Conservation (phyloP, 2,888 invertebrate species). For the Plemyria rubiginata region DNA sequence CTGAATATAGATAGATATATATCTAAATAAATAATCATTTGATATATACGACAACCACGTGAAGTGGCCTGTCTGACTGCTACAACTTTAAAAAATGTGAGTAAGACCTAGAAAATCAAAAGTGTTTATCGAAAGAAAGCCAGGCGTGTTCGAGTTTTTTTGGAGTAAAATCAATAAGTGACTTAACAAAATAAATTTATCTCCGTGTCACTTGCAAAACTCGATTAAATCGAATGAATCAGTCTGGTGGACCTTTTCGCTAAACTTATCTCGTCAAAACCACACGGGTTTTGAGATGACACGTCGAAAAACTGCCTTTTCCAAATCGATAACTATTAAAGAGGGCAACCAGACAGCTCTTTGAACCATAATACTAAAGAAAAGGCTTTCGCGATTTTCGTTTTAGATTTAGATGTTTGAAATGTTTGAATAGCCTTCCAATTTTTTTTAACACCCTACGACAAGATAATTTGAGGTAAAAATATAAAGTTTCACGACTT, state of each 20-base stretch:
- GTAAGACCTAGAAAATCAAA: too few relatives aligned
- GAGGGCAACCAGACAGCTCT: not conserved
- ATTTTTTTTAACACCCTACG: not conserved
- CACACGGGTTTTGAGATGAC: slow-evolving; percentile 7
- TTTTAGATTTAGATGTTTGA: not conserved
- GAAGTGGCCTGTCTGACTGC: too few relatives aligned
- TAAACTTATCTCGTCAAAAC: slow-evolving; percentile 11
- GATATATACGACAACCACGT: too few relatives aligned
- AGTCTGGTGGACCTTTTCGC: slow-evolving; percentile 4
- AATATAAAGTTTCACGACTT: too few relatives aligned
- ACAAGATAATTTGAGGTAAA: not conserved
- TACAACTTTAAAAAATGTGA: too few relatives aligned
- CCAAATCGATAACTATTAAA: slow-evolving; percentile 4
- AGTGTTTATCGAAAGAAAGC: too few relatives aligned
- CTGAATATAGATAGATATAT: too few relatives aligned
- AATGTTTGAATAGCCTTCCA: not conserved
- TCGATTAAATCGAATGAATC: not conserved
- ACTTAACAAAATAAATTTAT: not conserved
- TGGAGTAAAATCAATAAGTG: too few relatives aligned
- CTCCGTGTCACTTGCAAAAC: too few relatives aligned
- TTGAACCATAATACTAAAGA: not conserved
- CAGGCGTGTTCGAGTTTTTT: too few relatives aligned
- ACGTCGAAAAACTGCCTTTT: slow-evolving; percentile 3
- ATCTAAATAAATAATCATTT: too few relatives aligned
- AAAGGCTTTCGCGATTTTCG: not conserved